Evolutionary conservation across 2,888 invertebrate species (phyloP).

Genomic region (Megalurothrips usitatus): DNA sequence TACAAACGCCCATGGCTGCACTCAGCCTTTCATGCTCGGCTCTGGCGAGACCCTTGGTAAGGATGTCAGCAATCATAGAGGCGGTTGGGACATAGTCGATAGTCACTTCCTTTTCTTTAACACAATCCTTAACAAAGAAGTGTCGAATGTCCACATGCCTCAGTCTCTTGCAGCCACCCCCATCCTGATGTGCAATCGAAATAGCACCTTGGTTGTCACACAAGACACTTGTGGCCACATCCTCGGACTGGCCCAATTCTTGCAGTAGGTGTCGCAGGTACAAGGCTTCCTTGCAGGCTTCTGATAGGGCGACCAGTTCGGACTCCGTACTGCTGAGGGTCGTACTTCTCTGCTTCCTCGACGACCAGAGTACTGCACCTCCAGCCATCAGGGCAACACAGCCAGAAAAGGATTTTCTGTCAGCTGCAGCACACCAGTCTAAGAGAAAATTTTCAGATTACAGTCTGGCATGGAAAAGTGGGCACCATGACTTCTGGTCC

Average conservation of each 20-base stretch:
- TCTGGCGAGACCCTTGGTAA: not conserved
- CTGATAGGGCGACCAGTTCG: not conserved
- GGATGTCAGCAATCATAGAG: not conserved
- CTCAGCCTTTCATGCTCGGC: not conserved
- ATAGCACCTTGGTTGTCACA: not conserved
- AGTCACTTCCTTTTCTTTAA: not conserved
- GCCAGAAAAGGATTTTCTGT: not conserved
- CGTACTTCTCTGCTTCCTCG: not conserved
- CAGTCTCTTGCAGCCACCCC: not conserved
- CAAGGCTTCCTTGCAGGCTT: not conserved
- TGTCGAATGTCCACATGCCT: not conserved
- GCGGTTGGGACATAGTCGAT: not conserved
- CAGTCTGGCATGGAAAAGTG: not conserved
- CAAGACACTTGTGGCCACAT: not conserved
- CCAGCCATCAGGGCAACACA: not conserved
- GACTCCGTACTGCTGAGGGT: not conserved
- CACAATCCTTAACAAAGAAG: not conserved
- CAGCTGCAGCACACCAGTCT: not conserved
- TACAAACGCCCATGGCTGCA: not conserved
- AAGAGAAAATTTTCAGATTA: not conserved
- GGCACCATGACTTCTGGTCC: not conserved
- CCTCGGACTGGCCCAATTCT: not conserved
- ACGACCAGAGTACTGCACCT: not conserved
- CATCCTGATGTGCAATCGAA: not conserved
- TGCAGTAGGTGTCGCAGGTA: not conserved